Evolutionary conservation across 1,140 invertebrate genomes (phyloP).

Genomic region (Anastrepha obliqua): DNA sequence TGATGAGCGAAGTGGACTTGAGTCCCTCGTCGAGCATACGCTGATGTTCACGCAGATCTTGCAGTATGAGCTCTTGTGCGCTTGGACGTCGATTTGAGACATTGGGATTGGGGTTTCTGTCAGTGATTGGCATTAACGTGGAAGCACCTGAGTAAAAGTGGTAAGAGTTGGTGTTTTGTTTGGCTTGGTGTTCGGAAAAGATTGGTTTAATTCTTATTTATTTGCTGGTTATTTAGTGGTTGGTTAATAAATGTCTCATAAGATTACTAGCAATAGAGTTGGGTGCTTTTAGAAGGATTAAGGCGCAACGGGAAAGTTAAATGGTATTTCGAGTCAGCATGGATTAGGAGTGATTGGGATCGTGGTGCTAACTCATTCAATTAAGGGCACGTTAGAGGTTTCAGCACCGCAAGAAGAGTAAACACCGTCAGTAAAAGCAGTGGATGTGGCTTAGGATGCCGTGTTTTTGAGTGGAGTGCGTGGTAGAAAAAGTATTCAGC

Average conservation of each 20-base stretch:
- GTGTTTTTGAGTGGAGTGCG: background rate
- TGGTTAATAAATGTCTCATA: too few relatives aligned
- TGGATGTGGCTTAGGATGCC: background rate
- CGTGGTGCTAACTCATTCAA: too few relatives aligned
- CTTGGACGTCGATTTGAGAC: slow-evolving; percentile 60
- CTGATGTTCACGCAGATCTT: slow-evolving; percentile 69
- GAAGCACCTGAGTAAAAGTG: slow-evolving; percentile 49
- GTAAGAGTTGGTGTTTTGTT: slow-evolving; percentile 51
- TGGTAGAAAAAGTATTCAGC: background rate
- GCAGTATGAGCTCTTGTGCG: slow-evolving; percentile 66
- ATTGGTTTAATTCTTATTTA: background rate
- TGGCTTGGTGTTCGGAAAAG: slow-evolving; percentile 49
- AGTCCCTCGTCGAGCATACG: slow-evolving; percentile 70
- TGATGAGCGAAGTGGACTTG: slow-evolving; percentile 73
- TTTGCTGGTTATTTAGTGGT: too few relatives aligned
- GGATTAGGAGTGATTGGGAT: too few relatives aligned
- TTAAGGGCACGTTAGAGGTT: background rate
- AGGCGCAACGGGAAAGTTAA: too few relatives aligned
- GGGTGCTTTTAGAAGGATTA: too few relatives aligned
- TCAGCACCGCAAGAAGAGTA: background rate
- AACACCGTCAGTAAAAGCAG: background rate
- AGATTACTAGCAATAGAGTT: too few relatives aligned
- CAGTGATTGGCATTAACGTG: slow-evolving; percentile 27
- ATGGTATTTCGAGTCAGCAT: too few relatives aligned
- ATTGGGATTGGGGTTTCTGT: slow-evolving; percentile 7